A percentile compares a stretch with the other conserved stretches of the same genome.
Evolutionary conservation across 2,797 vertebrate genomes (phyloP).

Genomic region (Echeneis naucrates): DNA sequence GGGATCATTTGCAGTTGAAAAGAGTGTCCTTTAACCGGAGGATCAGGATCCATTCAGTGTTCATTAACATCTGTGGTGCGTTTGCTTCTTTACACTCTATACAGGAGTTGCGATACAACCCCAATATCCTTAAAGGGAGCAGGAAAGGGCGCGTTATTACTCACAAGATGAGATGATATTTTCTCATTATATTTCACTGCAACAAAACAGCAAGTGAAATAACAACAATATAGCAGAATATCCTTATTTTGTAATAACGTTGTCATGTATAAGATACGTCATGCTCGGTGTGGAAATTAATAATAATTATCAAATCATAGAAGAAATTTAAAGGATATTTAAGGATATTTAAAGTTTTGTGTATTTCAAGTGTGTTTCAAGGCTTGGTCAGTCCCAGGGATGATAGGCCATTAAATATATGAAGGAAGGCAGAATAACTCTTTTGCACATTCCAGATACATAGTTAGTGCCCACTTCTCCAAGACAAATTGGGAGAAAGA

Average conservation of each 20-base stretch:
- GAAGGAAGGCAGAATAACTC: constrained; percentile 1
- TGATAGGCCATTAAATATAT: background rate
- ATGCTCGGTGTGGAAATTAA: background rate
- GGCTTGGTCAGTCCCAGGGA: background rate
- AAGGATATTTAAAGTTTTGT: background rate
- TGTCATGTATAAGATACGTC: background rate
- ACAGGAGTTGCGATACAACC: constrained; percentile 2
- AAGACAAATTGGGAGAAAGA: constrained; percentile 9
- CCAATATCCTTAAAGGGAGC: background rate
- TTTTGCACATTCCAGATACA: background rate
- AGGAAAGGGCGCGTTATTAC: background rate
- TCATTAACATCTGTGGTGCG: constrained; percentile 31
- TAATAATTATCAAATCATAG: background rate
- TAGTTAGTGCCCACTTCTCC: background rate
- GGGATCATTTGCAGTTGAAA: constrained; percentile 46
- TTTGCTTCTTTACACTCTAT: constrained; percentile 37
- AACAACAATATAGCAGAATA: background rate
- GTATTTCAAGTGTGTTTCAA: background rate
- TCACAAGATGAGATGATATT: background rate
- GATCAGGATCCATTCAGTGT: constrained; percentile 19
- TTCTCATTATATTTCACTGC: background rate
- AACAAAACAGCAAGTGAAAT: background rate
- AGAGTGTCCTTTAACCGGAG: constrained; percentile 48
- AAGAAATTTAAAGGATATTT: background rate
- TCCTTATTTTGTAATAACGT: background rate